Percentiles rank a stretch among this genome's conserved stretches.
Evolutionary conservation across 2,888 invertebrate species (phyloP).

Genomic region (Oscheius sp.): DNA sequence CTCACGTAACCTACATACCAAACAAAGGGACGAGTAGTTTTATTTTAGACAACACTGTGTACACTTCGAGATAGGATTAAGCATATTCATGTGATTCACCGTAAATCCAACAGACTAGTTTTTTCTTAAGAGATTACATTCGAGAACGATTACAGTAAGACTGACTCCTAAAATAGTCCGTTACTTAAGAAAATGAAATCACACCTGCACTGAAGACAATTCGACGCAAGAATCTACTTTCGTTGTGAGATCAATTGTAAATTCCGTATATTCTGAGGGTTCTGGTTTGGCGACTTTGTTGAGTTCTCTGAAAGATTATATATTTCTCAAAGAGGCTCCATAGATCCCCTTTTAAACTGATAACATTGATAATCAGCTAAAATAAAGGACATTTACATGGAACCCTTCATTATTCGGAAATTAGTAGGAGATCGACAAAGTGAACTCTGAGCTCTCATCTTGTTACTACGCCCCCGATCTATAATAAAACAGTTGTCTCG

Average conservation of each 20-base stretch:
- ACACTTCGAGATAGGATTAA: constrained; percentile 6
- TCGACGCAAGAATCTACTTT: constrained; percentile 62
- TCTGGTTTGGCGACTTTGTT: constrained; percentile 24
- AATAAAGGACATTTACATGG: too few relatives aligned
- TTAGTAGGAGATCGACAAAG: too few relatives aligned
- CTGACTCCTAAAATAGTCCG: constrained; percentile 49
- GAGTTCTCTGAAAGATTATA: constrained; percentile 37
- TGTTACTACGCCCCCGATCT: too few relatives aligned
- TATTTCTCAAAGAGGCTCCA: not conserved
- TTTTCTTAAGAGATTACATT: not conserved
- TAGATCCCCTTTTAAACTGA: too few relatives aligned
- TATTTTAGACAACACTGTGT: not conserved
- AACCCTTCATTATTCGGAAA: too few relatives aligned
- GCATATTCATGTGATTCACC: constrained; percentile 11
- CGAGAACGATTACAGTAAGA: constrained; percentile 41
- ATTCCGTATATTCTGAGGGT: constrained; percentile 53
- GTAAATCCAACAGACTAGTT: constrained; percentile 11
- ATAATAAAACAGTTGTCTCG: too few relatives aligned
- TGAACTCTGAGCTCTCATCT: too few relatives aligned
- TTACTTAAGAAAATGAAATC: constrained; percentile 21
- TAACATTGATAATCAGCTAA: too few relatives aligned
- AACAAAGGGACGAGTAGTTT: not conserved
- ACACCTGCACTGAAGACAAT: constrained; percentile 53
- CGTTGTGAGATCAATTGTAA: constrained; percentile 55
- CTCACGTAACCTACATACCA: too few relatives aligned